Evolutionary conservation across 2,888 invertebrate genomes (phyloP).

Genomic region (Margaritifera margaritifera): DNA sequence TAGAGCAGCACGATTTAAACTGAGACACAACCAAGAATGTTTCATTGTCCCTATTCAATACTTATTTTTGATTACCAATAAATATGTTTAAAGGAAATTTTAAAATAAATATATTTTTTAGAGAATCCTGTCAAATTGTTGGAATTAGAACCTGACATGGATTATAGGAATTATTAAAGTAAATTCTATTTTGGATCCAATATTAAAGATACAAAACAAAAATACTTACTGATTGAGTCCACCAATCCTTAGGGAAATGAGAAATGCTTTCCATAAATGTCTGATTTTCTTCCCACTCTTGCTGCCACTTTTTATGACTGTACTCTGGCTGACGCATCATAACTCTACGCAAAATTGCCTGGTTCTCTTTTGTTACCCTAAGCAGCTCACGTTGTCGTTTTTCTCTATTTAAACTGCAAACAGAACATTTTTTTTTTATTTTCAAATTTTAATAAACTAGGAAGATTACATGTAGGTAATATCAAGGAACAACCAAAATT

Average conservation of each 20-base stretch:
- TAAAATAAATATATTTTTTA: no score
- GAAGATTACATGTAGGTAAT: neutral
- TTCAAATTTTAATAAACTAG: neutral
- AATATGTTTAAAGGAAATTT: no score
- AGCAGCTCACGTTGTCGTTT: conserved; percentile 71
- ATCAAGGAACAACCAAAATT: neutral
- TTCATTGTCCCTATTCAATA: no score
- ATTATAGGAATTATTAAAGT: no score
- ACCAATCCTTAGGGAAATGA: conserved; percentile 70
- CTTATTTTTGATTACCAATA: no score
- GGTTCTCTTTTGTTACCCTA: conserved; percentile 71
- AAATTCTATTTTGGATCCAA: no score
- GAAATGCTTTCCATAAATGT: conserved; percentile 71
- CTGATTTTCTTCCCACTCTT: conserved; percentile 71
- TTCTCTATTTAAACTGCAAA: conserved; percentile 70
- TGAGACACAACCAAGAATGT: no score
- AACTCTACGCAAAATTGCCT: conserved; percentile 69
- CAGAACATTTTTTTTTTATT: neutral
- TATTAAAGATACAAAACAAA: no score
- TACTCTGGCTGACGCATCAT: conserved; percentile 68
- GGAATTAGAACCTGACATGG: no score
- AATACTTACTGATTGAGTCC: conserved; percentile 37
- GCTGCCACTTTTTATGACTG: conserved; percentile 64
- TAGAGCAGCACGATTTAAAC: no score
- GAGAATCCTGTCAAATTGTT: no score